Evolutionary conservation across 2,113 vertebrate genomes (phyloP).

Genomic region (Mus spicilegus): DNA sequence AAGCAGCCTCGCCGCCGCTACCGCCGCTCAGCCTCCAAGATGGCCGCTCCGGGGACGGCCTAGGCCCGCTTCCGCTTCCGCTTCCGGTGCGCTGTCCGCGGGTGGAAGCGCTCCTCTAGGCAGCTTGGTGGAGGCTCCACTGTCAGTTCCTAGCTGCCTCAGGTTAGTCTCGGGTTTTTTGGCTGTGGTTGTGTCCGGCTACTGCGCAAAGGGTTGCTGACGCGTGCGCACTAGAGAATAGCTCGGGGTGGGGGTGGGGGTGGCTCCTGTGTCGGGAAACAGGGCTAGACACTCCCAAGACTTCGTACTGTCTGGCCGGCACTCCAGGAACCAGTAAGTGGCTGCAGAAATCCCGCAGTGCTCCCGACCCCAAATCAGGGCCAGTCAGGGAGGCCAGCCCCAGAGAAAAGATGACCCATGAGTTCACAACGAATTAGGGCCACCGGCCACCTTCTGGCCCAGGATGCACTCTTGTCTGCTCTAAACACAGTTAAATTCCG

Average conservation of each 20-base stretch:
- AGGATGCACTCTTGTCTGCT: background rate
- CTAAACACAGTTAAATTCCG: background rate
- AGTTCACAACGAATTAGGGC: background rate
- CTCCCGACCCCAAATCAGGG: background rate
- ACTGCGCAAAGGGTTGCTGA: rapidly evolving
- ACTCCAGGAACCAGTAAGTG: background rate
- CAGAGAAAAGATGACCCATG: background rate
- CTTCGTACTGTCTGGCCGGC: background rate
- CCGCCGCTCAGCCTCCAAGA: background rate
- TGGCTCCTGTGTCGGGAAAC: no score
- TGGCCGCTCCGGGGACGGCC: conserved; percentile 1
- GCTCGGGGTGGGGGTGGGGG: no score
- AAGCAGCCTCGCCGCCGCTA: background rate
- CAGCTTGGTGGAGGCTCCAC: background rate
- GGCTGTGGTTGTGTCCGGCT: no score
- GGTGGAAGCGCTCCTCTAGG: conserved; percentile 54
- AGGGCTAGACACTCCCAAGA: background rate
- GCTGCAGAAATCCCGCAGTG: background rate
- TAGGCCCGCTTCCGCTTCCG: background rate
- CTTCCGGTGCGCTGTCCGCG: background rate
- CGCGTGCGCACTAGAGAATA: conserved; percentile 19
- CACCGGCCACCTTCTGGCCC: background rate
- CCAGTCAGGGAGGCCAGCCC: background rate
- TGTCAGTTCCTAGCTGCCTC: background rate
- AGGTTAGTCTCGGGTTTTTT: no score